Evolutionary conservation across 2,113 vertebrate genomes (phyloP), one percentile per base, ranked within the genome.

Genomic region (Campylorhamphus procurvoides): DNA sequence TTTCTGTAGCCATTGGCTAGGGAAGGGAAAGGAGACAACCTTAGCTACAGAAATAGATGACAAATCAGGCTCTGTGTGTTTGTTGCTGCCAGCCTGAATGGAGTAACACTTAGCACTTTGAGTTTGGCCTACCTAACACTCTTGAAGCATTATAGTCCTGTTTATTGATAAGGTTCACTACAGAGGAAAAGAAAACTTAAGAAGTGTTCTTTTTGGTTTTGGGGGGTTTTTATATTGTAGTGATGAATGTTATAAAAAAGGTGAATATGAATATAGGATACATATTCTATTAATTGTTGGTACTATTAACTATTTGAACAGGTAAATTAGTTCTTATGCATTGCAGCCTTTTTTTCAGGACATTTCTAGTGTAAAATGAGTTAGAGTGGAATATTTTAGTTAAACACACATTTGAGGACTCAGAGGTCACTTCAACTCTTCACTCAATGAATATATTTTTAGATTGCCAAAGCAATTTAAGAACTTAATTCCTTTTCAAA

Each of bases 101-200:
- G 93, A 97, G 89, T 63, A 94, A 96, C 81, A 86, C 60, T 71
- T 77, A 72, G 35, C 47, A 27, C 76, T 92, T 79, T 39, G 69
- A 7, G 27, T 40, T 67, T 94, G 92, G 64, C 88, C 89, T 89
- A 79, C 59, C 88, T 46, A 46, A 63, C 40, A 28, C 67, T 62
- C 53, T 59, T 2, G 29, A 5, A 37, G 37, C 40, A 64, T 78
- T 86, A 52, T 37, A 79, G 29, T 86, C 86, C n/a, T 62, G 39
- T 44, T 93, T 84, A 71, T 56, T 67, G 86, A 58, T 75, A 86
- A 87, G 39, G 20, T 35, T 90, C n/a, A 53, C 23, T 27, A 46
- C 13, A 84, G 40, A 12, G 87, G 86, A 60, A 55, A 76, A 37
- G 14, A 27, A 52, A 52, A 52, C 25, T 16, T 52, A 29, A 77